These are phyloP conservation scores for Drosophila hydei DNA, from an alignment of 1,140 invertebrate genomes.

Conservation along the genomic window DNA sequence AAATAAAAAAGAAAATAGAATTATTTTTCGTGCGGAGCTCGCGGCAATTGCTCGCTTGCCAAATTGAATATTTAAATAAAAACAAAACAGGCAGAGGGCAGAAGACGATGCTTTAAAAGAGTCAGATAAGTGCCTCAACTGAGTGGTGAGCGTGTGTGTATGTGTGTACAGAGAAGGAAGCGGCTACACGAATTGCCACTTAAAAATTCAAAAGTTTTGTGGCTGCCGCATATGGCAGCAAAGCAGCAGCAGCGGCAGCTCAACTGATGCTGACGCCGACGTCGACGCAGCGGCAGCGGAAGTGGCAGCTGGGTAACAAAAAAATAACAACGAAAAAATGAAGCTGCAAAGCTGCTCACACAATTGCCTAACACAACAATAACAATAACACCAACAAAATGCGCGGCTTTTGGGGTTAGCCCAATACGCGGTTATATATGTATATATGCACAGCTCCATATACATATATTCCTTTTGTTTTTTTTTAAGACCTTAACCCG, in stretches of 20 bases:
- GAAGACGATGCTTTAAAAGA: slow-evolving; percentile 25
- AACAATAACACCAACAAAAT: slow-evolving; percentile 70
- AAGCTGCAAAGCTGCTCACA: slow-evolving; percentile 36
- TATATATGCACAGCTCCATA: neutral
- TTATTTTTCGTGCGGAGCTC: neutral
- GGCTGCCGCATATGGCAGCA: slow-evolving; percentile 70
- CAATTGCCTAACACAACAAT: slow-evolving; percentile 46
- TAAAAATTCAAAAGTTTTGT: slow-evolving; percentile 83
- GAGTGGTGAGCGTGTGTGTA: slow-evolving; percentile 25
- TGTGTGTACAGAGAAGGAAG: slow-evolving; percentile 47
- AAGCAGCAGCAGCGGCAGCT: slow-evolving; percentile 27
- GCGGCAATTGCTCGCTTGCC: slow-evolving; percentile 19
- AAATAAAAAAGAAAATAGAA: slow-evolving; percentile 5
- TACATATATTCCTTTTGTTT: neutral
- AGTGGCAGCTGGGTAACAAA: slow-evolving; percentile 33
- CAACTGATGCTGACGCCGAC: slow-evolving; percentile 13
- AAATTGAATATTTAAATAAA: slow-evolving; percentile 38
- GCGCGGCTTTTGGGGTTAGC: slow-evolving; percentile 60
- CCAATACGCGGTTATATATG: slow-evolving; percentile 55
- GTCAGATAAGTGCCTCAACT: slow-evolving; percentile 37
- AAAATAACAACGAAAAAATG: slow-evolving; percentile 5
- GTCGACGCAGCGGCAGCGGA: slow-evolving; percentile 30
- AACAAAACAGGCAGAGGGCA: slow-evolving; percentile 35
- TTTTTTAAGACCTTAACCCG: slow-evolving; percentile 67
- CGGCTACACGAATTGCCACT: slow-evolving; percentile 79